A percentile compares a stretch with the other conserved stretches of the same genome.
phyloP scores from a whole-genome alignment of 2,888 invertebrate species.

The Lasioglossum calceatum region DNA sequence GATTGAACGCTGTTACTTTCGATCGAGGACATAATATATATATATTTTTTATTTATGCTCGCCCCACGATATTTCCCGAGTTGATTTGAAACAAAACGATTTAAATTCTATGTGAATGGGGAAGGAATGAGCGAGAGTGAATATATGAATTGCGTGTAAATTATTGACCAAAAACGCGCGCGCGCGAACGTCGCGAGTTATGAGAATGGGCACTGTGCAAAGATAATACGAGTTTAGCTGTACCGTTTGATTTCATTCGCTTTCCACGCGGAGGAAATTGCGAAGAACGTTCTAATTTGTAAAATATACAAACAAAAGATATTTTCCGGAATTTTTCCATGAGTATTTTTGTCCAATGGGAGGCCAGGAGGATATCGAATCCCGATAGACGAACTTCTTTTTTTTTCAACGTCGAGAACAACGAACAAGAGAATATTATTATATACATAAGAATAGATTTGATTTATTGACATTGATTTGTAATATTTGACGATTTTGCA shows the following conservation, averaged over 20 bases:
- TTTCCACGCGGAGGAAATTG: slow-evolving; percentile 35
- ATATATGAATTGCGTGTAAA: slow-evolving; percentile 32
- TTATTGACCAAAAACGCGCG: background rate
- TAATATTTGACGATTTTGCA: slow-evolving; percentile 19
- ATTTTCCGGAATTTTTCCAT: slow-evolving; percentile 55
- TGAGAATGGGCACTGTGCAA: slow-evolving; percentile 34
- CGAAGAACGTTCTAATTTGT: slow-evolving; percentile 32
- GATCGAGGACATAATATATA: slow-evolving; percentile 22
- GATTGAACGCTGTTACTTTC: slow-evolving; percentile 66
- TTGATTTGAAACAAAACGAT: background rate
- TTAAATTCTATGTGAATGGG: slow-evolving; percentile 29
- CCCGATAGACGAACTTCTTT: slow-evolving; percentile 7
- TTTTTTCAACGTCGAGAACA: slow-evolving; percentile 41
- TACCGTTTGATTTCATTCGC: slow-evolving; percentile 47
- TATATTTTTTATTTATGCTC: slow-evolving; percentile 42
- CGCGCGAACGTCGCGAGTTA: slow-evolving; percentile 34
- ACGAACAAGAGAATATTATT: slow-evolving; percentile 49
- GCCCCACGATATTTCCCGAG: slow-evolving; percentile 6
- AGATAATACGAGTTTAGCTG: slow-evolving; percentile 35
- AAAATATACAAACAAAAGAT: slow-evolving; percentile 32
- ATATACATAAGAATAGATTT: slow-evolving; percentile 17
- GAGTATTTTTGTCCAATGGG: slow-evolving; percentile 19
- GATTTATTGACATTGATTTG: slow-evolving; percentile 21
- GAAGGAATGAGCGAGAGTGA: background rate
- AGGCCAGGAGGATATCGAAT: background rate